Evolutionary conservation across 1,140 invertebrate species (phyloP).

Genomic region (Caenorhabditis brenneri): DNA sequence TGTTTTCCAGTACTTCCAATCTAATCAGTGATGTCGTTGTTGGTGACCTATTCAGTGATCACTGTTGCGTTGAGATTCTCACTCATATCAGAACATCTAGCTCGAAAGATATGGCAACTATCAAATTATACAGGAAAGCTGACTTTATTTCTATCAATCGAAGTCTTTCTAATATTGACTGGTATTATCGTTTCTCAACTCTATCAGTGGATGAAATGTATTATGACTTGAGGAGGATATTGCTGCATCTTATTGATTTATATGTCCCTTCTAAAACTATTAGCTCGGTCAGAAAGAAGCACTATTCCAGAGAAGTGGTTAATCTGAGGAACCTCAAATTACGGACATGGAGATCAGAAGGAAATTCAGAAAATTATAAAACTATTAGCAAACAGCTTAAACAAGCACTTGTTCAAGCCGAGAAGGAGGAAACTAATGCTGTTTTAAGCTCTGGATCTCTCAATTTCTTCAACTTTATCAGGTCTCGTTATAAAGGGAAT

Average conservation of each 20-base stretch:
- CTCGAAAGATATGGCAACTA: neutral
- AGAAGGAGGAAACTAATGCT: too few species aligned
- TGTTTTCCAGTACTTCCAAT: neutral
- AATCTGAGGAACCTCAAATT: too few species aligned
- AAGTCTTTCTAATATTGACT: neutral
- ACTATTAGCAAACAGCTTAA: too few species aligned
- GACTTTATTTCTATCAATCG: neutral
- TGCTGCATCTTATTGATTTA: neutral
- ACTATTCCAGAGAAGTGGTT: too few species aligned
- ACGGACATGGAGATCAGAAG: too few species aligned
- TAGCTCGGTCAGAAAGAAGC: too few species aligned
- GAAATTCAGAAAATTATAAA: too few species aligned
- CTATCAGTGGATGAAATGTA: neutral
- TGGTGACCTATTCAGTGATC: neutral
- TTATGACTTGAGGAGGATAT: neutral
- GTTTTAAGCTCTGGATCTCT: too few species aligned
- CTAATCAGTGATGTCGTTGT: neutral
- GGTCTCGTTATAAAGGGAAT: too few species aligned
- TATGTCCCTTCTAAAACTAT: neutral
- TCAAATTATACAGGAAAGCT: neutral
- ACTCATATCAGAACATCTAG: neutral
- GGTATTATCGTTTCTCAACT: neutral
- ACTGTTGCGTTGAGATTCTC: neutral
- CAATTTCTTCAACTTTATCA: too few species aligned
- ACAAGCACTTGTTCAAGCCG: too few species aligned